Conservation (phyloP, 1,140 invertebrate genomes). For the Papilio polytes region DNA sequence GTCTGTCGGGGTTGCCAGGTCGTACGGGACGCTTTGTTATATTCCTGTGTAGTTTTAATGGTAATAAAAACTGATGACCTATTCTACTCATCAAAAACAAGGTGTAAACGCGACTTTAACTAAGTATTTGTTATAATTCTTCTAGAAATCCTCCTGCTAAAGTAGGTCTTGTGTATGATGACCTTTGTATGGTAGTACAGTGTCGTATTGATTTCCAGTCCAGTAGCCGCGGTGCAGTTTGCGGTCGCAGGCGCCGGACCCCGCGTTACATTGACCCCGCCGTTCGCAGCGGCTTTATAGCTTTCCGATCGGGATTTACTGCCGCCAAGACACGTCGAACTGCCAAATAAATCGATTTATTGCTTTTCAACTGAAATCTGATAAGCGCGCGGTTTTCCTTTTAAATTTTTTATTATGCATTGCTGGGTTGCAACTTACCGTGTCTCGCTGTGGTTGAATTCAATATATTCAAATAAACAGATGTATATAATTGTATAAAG, state of each 20-base stretch:
- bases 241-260: conserved; percentile 6
- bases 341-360: conserved; percentile 31
- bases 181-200: not conserved
- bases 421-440: not conserved
- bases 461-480: not conserved
- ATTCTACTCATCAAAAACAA: not conserved
- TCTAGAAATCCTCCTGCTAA: not conserved
- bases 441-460: not conserved
- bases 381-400: not conserved
- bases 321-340: not conserved
- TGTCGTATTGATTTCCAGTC: not conserved
- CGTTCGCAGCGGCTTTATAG: not conserved
- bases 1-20: conserved; percentile 18
- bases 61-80: not conserved
- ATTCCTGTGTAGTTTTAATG: conserved; percentile 4
- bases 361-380: conserved; percentile 16
- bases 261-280: conserved; percentile 16
- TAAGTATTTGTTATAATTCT: not conserved
- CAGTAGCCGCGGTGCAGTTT: not conserved
- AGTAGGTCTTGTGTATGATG: not conserved
- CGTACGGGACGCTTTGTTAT: not conserved
- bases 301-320: conserved; percentile 22
- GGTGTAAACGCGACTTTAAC: not conserved
- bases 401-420: not conserved
- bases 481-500: too few species aligned